These are phyloP conservation scores for Siderastrea radians DNA, from an alignment of 92 coral and sea anemone species.

Conservation along the genomic window DNA sequence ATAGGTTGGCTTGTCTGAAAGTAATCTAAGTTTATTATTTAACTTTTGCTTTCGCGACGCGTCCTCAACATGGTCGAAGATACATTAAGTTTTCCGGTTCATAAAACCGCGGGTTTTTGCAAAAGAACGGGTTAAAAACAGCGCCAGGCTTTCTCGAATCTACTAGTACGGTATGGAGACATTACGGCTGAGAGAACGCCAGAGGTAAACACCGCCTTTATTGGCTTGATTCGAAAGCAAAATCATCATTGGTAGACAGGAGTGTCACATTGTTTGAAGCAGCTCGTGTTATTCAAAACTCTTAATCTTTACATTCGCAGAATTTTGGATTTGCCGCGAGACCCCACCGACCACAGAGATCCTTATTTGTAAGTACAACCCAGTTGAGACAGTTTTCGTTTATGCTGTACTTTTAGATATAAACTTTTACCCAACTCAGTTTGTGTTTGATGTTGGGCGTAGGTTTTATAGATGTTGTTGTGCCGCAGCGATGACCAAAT, in stretches of 20 bases:
- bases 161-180: slow-evolving; percentile 53
- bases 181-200: slow-evolving; percentile 71
- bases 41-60: slow-evolving; percentile 19
- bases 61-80: background rate
- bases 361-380: slow-evolving; percentile 19
- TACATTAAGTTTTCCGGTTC: background rate
- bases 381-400: background rate
- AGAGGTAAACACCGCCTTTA: slow-evolving; percentile 64
- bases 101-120: background rate
- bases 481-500: slow-evolving; percentile 2
- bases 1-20: slow-evolving; percentile 10
- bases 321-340: slow-evolving; percentile 50
- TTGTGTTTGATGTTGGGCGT: slow-evolving; percentile 20
- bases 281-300: slow-evolving; percentile 15
- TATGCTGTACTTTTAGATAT: background rate
- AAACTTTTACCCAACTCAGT: background rate
- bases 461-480: slow-evolving; percentile 2
- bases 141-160: background rate
- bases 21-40: slow-evolving; percentile 18
- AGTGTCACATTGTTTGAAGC: slow-evolving; percentile 49
- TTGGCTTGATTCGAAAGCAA: slow-evolving; percentile 44
- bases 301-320: slow-evolving; percentile 25
- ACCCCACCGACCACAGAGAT: background rate
- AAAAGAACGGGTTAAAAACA: slow-evolving; percentile 5
- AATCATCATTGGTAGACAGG: slow-evolving; percentile 57